Evolutionary conservation across 2,888 invertebrate species (phyloP).

Genomic region (Xestia ashworthii): DNA sequence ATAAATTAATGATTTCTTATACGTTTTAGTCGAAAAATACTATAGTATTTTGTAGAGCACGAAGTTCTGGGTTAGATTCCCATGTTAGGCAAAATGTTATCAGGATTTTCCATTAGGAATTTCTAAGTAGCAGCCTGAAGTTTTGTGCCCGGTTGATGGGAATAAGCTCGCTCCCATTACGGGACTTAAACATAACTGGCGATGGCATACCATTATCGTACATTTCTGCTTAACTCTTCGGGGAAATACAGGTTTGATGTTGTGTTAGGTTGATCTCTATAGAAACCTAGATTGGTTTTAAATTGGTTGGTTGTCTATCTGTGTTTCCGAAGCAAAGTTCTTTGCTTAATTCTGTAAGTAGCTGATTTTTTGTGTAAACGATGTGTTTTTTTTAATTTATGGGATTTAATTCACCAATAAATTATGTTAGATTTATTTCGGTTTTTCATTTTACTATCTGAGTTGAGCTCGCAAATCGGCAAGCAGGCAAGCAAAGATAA

Average conservation of each 20-base stretch:
- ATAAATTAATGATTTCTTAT: too few relatives aligned
- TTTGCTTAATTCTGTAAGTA: constrained; percentile 80
- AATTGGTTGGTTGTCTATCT: constrained; percentile 31
- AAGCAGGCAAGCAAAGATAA: too few relatives aligned
- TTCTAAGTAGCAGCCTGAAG: not conserved
- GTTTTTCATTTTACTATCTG: constrained; percentile 30
- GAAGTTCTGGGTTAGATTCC: not conserved
- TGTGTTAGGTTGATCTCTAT: not conserved
- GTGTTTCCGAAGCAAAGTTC: constrained; percentile 39
- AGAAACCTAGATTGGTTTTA: not conserved
- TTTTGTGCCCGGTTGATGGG: not conserved
- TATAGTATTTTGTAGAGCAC: not conserved
- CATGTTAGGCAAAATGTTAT: too few relatives aligned
- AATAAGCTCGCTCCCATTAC: too few relatives aligned
- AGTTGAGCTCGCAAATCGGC: too few relatives aligned
- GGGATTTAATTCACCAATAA: constrained; percentile 80
- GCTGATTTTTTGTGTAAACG: constrained; percentile 72
- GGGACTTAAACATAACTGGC: too few relatives aligned
- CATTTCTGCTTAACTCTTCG: not conserved
- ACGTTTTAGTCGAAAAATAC: too few relatives aligned
- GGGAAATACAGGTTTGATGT: not conserved
- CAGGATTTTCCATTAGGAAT: too few relatives aligned
- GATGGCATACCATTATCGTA: not conserved
- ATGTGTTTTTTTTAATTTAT: constrained; percentile 77
- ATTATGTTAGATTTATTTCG: constrained; percentile 76